Percentiles rank a stretch among this genome's conserved stretches.
Evolutionary conservation across 2,113 vertebrate genomes (phyloP).

Genomic region (Cyanoramphus novaezelandiae): DNA sequence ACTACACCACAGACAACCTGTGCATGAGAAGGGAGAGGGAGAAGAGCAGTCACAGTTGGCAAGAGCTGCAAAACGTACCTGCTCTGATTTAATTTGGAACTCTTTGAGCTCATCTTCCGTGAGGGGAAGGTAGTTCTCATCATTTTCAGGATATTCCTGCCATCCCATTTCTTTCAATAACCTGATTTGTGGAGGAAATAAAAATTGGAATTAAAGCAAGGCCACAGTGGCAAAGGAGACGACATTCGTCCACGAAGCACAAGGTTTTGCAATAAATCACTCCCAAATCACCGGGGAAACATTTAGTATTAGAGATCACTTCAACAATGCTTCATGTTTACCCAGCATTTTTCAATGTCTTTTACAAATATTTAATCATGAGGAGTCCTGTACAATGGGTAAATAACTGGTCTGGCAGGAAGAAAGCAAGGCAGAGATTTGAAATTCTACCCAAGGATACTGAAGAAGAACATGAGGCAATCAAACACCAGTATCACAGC

Average conservation of each 20-base stretch:
- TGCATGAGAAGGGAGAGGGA: neutral
- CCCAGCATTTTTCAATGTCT: neutral
- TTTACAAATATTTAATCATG: conserved; percentile 18
- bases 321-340: neutral
- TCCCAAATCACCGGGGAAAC: neutral
- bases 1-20: neutral
- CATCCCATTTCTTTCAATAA: conserved; percentile 99
- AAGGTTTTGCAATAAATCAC: neutral
- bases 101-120: conserved; percentile 97
- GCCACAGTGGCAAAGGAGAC: neutral
- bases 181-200: conserved; percentile 67
- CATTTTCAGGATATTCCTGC: conserved; percentile 98
- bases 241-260: neutral
- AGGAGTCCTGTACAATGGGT: neutral
- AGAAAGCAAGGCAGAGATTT: neutral
- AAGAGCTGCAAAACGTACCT: conserved; percentile 75
- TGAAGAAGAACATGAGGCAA: neutral
- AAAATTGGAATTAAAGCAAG: neutral
- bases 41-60: neutral
- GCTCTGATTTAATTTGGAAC: conserved; percentile 97
- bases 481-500: neutral
- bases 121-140: conserved; percentile 96
- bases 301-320: neutral
- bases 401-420: neutral
- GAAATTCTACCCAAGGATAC: conserved; percentile 9